Percentiles rank a stretch among this genome's conserved stretches.
Conservation (phyloP, 2,888 invertebrate species). For the Clusia tigrina region DNA sequence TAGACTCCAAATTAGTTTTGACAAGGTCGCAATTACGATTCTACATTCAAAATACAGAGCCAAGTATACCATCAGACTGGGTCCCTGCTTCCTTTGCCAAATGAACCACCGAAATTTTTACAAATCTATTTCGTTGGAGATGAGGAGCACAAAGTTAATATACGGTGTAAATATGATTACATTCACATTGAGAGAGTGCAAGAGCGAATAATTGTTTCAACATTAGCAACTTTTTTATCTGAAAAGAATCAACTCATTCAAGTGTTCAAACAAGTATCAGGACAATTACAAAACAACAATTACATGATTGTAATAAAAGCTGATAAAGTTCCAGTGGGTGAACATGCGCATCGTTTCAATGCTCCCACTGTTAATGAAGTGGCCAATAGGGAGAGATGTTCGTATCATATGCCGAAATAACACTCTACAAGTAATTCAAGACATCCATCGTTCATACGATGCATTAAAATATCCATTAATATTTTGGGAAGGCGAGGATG, state of each 20-base stretch:
- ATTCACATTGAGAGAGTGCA: background rate
- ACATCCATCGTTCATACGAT: conserved; percentile 30
- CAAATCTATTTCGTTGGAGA: conserved; percentile 29
- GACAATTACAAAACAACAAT: conserved; percentile 21
- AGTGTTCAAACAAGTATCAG: background rate
- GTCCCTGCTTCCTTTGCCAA: too few species aligned
- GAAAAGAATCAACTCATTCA: conserved; percentile 5
- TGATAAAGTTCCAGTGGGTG: conserved; percentile 27
- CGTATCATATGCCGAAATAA: conserved; percentile 15
- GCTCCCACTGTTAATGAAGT: conserved; percentile 25
- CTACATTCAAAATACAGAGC: too few species aligned
- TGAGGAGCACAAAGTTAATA: background rate
- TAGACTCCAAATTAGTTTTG: too few species aligned
- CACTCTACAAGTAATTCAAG: conserved; percentile 24
- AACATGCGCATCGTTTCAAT: conserved; percentile 25
- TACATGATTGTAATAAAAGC: conserved; percentile 28
- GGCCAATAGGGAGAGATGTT: conserved; percentile 20
- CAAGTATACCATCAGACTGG: too few species aligned
- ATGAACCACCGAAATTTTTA: conserved; percentile 22
- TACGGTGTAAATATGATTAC: background rate
- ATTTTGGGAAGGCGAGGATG: conserved; percentile 28
- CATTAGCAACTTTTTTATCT: background rate
- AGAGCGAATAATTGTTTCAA: background rate
- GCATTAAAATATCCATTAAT: conserved; percentile 27
- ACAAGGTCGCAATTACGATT: background rate